Base-by-base conservation (phyloP, 1,140 invertebrate genomes). In the Marisa cornuarietis region DNA sequence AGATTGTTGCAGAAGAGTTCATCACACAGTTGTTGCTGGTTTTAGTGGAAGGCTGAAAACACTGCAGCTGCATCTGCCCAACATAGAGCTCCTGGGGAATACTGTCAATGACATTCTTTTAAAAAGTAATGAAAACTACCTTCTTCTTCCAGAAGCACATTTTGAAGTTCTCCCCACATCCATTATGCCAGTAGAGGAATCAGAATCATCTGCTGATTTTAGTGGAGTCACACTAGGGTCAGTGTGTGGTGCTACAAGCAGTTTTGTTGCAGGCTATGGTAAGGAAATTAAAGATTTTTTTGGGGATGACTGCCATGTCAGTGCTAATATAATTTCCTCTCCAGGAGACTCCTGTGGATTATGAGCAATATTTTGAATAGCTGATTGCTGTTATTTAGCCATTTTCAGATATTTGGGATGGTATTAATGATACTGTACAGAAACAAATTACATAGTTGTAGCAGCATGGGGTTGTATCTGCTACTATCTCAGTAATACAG, bases 1-100 rank as follows among this genome's bases (percentile, higher is more conserved):
- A 11, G 22, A 10, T 22, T 31, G 52, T 9, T 72, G 14, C 14
- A 51, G n/a, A 72, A 22, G n/a, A 52, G 8, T n/a, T 52, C 51
- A 73, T 54, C 71, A 73, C 71, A 73, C 71, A n/a, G 13, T 73
- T 9, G 9, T 73, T 20, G n/a, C 49, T 73, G 71, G 71, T 9
- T 73, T 7, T 13, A 73, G 42, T 8, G 24, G 20, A 73, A 10
- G n/a, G 24, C 51, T 52, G 11, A 22, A 58, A 22, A 20, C 51
- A 10, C 71, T 73, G 13, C 71, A 54, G 6, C 51, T 73, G 8
- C 71, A 73, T 51, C 51, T 73, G 13, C 0, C 71, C 22, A 52
- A 73, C 52, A 52, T 14, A 22, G 51, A 7, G 42, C n/a, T 54
- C n/a, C 31, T 22, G 18, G 51, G 14, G 14, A 73, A 51, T 22